Conservation (phyloP, 2,113 vertebrate genomes). For the Pantherophis guttatus region DNA sequence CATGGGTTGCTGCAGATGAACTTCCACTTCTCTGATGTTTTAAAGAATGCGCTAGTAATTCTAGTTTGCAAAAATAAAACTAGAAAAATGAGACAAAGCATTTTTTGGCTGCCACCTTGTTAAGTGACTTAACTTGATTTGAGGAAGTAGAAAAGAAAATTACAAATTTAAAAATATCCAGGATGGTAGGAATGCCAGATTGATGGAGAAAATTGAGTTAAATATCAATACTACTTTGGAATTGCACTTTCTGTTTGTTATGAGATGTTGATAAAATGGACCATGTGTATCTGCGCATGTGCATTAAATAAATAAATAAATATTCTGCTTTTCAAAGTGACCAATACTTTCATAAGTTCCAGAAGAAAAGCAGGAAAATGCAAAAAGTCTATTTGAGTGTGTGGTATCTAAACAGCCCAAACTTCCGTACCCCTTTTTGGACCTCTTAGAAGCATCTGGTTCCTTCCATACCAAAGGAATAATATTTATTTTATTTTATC, state of each 20-base stretch:
- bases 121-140: background rate
- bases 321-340: background rate
- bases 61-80: slow-evolving; percentile 5
- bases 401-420: background rate
- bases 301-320: background rate
- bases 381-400: background rate
- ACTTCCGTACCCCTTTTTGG: background rate
- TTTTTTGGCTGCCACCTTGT: slow-evolving; percentile 20
- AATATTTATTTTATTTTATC: background rate
- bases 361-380: background rate
- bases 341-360: background rate
- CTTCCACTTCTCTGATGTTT: slow-evolving; percentile 7
- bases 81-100: slow-evolving; percentile 41
- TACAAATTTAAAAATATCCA: background rate
- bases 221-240: background rate
- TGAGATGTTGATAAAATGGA: background rate
- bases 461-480: background rate
- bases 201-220: background rate
- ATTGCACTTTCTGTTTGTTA: background rate
- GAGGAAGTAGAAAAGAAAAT: background rate
- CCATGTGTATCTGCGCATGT: background rate
- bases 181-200: background rate
- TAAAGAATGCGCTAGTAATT: slow-evolving; percentile 33
- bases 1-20: background rate
- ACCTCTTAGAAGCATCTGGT: background rate